Conservation (phyloP, 2,797 vertebrate species). For the Clamator glandarius region DNA sequence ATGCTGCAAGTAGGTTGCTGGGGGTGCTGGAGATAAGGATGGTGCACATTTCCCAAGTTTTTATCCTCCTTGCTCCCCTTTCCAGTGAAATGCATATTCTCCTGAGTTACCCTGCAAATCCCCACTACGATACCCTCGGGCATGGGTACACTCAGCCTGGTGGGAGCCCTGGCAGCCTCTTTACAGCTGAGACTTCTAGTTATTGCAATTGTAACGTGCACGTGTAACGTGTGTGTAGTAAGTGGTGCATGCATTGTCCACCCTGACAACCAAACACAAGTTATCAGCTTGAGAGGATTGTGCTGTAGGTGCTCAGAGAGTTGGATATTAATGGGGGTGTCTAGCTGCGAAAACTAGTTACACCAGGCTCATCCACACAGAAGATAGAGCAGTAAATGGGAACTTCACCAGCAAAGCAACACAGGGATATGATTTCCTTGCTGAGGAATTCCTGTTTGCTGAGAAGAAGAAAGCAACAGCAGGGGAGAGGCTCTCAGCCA, state of each 20-base stretch:
- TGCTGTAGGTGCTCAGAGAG: background rate
- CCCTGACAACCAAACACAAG: background rate
- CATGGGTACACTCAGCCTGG: background rate
- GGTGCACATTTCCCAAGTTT: accelerated
- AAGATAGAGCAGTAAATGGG: background rate
- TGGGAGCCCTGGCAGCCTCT: background rate
- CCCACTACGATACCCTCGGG: background rate
- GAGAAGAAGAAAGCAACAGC: constrained; percentile 45
- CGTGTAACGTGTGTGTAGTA: background rate
- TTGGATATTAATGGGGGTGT: background rate
- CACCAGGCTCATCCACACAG: background rate
- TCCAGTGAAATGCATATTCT: background rate
- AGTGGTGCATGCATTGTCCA: background rate
- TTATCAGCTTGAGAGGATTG: background rate
- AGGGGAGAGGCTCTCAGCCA: background rate
- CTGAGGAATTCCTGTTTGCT: background rate
- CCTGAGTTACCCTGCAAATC: background rate
- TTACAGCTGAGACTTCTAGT: background rate
- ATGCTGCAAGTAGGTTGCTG: background rate
- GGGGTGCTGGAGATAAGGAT: background rate
- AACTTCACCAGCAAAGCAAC: background rate
- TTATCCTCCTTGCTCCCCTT: background rate
- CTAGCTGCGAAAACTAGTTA: background rate
- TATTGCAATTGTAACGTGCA: background rate
- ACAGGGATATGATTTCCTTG: background rate